Percentiles rank a stretch among this genome's conserved stretches.
These are phyloP conservation scores for Yponomeuta cagnagella DNA, from an alignment of 2,888 invertebrate species.

Conservation along the genomic window DNA sequence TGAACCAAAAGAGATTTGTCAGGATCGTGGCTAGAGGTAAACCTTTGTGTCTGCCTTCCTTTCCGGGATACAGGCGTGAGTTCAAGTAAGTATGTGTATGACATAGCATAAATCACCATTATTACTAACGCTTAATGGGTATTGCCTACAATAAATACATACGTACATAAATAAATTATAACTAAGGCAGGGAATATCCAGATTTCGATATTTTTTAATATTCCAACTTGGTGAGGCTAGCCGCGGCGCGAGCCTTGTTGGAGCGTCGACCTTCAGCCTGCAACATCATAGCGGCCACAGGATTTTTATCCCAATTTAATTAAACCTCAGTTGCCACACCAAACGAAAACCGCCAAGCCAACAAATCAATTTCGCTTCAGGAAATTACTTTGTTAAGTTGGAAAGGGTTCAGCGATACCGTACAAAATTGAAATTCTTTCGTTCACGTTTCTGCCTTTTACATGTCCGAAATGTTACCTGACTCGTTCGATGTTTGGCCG, in stretches of 20 bases:
- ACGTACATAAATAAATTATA: too few relatives aligned
- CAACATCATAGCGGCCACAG: not conserved
- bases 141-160: too few relatives aligned
- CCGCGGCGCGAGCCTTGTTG: not conserved
- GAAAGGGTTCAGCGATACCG: slow-evolving; percentile 65
- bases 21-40: too few relatives aligned
- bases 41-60: too few relatives aligned
- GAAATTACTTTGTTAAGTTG: slow-evolving; percentile 71
- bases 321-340: slow-evolving; percentile 55
- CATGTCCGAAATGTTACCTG: slow-evolving; percentile 66
- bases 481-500: slow-evolving; percentile 31
- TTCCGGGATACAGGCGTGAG: too few relatives aligned
- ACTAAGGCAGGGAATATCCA: too few relatives aligned
- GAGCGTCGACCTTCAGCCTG: not conserved
- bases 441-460: slow-evolving; percentile 50
- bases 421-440: slow-evolving; percentile 74
- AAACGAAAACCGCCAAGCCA: slow-evolving; percentile 63
- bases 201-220: not conserved
- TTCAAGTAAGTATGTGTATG: too few relatives aligned
- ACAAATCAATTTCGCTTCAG: slow-evolving; percentile 72
- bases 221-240: not conserved
- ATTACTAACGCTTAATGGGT: too few relatives aligned
- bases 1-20: too few relatives aligned
- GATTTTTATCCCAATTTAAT: slow-evolving; percentile 49
- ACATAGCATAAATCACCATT: too few relatives aligned